Percentiles rank a stretch among this genome's conserved stretches.
Conservation (phyloP, 1,140 invertebrate species). For the Pissodes strobi region DNA sequence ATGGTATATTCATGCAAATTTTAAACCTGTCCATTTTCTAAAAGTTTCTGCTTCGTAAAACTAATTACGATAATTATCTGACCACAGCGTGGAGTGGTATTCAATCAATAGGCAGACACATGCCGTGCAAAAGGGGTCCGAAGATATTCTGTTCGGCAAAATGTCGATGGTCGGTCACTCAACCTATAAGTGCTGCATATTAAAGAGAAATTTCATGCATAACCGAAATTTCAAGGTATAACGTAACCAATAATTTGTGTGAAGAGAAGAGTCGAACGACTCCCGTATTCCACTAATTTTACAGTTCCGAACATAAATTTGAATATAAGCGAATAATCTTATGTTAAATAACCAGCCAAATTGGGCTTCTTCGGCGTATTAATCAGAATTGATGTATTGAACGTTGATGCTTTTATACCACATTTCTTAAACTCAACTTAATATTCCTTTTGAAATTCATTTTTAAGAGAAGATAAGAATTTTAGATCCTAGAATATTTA, state of each 20-base stretch:
- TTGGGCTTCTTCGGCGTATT: too few relatives aligned
- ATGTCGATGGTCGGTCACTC: constrained; percentile 15
- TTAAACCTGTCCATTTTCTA: too few relatives aligned
- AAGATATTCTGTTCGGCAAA: constrained; percentile 9
- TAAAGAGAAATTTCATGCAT: constrained; percentile 21
- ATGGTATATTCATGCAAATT: neutral
- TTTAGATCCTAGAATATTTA: too few relatives aligned
- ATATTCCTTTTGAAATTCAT: too few relatives aligned
- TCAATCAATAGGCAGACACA: constrained; percentile 20
- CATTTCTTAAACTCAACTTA: too few relatives aligned
- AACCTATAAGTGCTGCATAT: constrained; percentile 17
- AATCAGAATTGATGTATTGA: too few relatives aligned
- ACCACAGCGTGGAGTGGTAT: constrained; percentile 7
- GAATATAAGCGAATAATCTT: too few relatives aligned
- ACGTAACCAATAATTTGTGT: constrained; percentile 2
- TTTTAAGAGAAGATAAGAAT: too few relatives aligned
- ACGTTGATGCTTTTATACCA: too few relatives aligned
- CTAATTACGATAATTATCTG: constrained; percentile 10
- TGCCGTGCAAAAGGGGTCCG: constrained; percentile 15
- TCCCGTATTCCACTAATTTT: too few relatives aligned
- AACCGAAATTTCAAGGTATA: constrained; percentile 9
- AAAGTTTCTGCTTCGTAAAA: constrained; percentile 1
- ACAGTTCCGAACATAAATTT: too few relatives aligned
- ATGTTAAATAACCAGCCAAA: too few relatives aligned
- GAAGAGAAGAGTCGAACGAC: neutral